phyloP scores from a whole-genome alignment of 2,888 invertebrate species.

The Nasonia oneida region DNA sequence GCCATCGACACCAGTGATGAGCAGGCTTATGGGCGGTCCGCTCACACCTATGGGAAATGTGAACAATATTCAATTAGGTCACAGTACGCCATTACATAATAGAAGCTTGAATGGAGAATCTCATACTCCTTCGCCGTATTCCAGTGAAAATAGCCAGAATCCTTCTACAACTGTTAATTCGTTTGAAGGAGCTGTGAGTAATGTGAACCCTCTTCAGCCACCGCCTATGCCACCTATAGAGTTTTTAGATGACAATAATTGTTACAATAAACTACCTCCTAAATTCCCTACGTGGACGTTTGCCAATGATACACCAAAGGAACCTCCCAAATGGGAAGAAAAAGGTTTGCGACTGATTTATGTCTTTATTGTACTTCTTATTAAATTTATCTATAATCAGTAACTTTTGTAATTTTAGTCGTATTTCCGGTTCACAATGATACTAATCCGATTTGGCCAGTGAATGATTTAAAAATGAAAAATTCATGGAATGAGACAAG shows the following conservation, averaged over 20 bases:
- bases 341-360: constrained; percentile 70
- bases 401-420: constrained; percentile 48
- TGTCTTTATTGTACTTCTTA: constrained; percentile 19
- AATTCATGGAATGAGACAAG: constrained; percentile 74
- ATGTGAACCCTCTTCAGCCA: constrained; percentile 75
- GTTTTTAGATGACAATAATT: constrained; percentile 77
- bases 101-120: constrained; percentile 73
- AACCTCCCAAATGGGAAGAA: constrained; percentile 74
- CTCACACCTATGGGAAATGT: constrained; percentile 65
- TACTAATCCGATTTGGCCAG: constrained; percentile 74
- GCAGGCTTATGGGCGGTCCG: constrained; percentile 68
- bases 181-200: constrained; percentile 67
- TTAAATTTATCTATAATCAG: constrained; percentile 45
- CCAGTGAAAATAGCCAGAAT: constrained; percentile 76
- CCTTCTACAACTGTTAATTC: constrained; percentile 66
- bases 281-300: constrained; percentile 80
- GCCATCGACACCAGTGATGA: constrained; percentile 70
- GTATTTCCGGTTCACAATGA: constrained; percentile 71
- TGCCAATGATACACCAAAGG: constrained; percentile 73
- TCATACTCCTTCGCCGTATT: constrained; percentile 76
- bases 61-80: constrained; percentile 72
- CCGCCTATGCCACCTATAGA: constrained; percentile 78
- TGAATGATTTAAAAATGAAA: constrained; percentile 70
- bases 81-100: constrained; percentile 74
- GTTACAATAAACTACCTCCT: constrained; percentile 78